phyloP scores from a whole-genome alignment of 1,140 invertebrate species.

The Formica selysi region DNA sequence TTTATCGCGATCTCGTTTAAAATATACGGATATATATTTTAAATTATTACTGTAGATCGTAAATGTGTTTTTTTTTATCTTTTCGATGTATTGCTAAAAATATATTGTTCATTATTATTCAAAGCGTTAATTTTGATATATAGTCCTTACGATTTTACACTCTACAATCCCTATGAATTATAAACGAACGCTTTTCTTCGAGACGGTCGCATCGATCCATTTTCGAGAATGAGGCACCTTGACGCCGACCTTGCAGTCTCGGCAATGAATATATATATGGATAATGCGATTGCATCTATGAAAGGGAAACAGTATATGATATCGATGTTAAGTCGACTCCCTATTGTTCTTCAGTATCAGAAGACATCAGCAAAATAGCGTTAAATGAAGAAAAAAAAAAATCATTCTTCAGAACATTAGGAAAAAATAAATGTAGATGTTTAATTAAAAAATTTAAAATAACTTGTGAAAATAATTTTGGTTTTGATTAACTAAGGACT shows the following conservation, averaged over 20 bases:
- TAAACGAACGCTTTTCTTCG: constrained; percentile 55
- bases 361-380: constrained; percentile 9
- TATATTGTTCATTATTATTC: constrained; percentile 5
- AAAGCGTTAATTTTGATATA: background rate
- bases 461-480: background rate
- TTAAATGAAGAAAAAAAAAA: background rate
- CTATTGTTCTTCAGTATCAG: background rate
- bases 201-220: constrained; percentile 56
- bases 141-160: background rate
- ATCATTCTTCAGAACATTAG: background rate
- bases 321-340: background rate
- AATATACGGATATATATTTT: no score
- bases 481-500: background rate
- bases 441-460: background rate
- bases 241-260: constrained; percentile 47
- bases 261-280: constrained; percentile 9
- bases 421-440: background rate
- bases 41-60: background rate
- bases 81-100: background rate
- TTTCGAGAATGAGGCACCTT: constrained; percentile 58
- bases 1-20: background rate
- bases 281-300: constrained; percentile 55
- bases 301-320: constrained; percentile 44
- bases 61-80: background rate
- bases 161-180: constrained; percentile 35